These are phyloP conservation scores for Squalus acanthias DNA, from an alignment of 2,797 vertebrate genomes.

Conservation along the genomic window DNA sequence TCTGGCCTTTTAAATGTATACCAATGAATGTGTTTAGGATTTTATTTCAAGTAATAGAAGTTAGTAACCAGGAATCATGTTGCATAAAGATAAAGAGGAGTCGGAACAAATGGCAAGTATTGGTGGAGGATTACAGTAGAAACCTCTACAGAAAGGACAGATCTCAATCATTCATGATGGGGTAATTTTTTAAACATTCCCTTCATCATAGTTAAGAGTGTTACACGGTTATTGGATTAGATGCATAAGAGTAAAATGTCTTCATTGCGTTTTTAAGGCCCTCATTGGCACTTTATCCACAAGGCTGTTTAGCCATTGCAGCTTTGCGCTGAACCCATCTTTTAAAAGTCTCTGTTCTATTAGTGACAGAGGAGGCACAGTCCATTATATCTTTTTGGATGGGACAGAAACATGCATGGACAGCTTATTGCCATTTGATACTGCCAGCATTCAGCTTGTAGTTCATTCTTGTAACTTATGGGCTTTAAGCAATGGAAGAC, in stretches of 20 bases:
- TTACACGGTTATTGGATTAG: background rate
- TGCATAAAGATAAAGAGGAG: background rate
- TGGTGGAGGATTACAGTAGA: background rate
- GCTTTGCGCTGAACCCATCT: background rate
- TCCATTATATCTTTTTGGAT: conserved; percentile 22
- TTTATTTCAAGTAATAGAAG: background rate
- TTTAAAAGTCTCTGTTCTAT: background rate
- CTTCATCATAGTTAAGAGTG: background rate
- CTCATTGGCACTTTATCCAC: too few relatives aligned
- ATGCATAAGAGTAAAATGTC: background rate
- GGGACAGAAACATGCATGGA: background rate
- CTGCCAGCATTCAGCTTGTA: background rate
- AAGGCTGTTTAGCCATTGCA: too few relatives aligned
- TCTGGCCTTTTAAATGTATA: background rate
- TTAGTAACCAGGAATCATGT: background rate
- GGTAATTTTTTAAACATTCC: background rate
- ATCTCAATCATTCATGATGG: background rate
- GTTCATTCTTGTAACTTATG: background rate
- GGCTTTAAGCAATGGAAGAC: background rate
- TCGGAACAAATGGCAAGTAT: background rate
- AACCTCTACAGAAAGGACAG: background rate
- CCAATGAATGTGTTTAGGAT: background rate
- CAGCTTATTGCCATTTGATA: background rate
- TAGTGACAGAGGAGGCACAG: background rate
- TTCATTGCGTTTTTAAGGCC: too few relatives aligned